Evolutionary conservation across 2,113 vertebrate species (phyloP).

Genomic region (Elephantulus edwardii): DNA sequence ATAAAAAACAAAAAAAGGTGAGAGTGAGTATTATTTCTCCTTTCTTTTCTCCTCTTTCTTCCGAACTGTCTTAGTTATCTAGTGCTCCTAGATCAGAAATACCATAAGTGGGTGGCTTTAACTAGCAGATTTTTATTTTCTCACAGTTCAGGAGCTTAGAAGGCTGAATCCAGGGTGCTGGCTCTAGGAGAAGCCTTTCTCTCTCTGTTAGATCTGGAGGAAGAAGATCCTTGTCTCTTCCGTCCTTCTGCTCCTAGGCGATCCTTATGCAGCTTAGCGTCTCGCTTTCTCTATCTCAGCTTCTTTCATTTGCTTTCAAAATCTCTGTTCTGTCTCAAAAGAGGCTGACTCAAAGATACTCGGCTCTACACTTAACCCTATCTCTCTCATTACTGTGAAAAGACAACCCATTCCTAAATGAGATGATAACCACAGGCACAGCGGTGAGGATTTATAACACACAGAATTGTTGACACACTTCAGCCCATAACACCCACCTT

Average conservation of each 20-base stretch:
- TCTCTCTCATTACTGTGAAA: background rate
- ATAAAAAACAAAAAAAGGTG: background rate
- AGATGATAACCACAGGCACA: background rate
- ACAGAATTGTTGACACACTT: background rate
- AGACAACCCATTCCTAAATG: background rate
- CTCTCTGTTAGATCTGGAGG: background rate
- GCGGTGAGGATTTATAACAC: background rate
- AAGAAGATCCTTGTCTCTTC: background rate
- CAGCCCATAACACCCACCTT: background rate
- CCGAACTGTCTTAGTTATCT: background rate
- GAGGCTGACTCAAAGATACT: background rate
- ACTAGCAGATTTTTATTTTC: background rate
- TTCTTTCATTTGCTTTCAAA: background rate
- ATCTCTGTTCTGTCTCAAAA: background rate
- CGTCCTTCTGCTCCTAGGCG: background rate
- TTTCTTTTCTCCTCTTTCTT: background rate
- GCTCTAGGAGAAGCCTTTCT: background rate
- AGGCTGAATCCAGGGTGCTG: background rate
- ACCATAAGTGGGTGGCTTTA: too few species aligned
- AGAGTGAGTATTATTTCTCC: rapidly evolving
- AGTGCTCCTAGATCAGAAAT: background rate
- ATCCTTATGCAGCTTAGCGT: background rate
- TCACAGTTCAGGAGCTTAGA: background rate
- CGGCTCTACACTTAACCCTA: background rate
- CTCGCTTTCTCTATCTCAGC: background rate